These are phyloP conservation scores for Melikaiella ostensackeni DNA, from an alignment of 2,888 invertebrate genomes.

Conservation along the genomic window DNA sequence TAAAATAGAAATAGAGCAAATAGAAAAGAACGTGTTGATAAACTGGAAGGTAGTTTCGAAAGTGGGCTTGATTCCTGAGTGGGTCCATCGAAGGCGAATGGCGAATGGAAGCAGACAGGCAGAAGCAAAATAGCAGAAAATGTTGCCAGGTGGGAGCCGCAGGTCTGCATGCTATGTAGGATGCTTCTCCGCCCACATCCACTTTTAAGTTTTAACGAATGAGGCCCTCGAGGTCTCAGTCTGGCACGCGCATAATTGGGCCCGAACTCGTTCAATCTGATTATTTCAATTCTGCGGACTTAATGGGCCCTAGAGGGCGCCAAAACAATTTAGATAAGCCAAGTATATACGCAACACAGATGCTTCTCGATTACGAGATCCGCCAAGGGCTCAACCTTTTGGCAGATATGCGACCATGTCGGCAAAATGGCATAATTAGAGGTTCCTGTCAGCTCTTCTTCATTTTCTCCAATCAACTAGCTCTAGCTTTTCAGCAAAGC, in stretches of 20 bases:
- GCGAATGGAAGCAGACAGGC: conserved; percentile 49
- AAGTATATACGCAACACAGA: conserved; percentile 45
- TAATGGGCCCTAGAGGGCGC: conserved; percentile 53
- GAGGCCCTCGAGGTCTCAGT: conserved; percentile 31
- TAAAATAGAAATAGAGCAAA: conserved; percentile 9
- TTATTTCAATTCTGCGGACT: conserved; percentile 50
- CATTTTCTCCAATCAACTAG: conserved; percentile 22
- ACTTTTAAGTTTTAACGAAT: conserved; percentile 49
- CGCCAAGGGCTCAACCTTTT: conserved; percentile 13
- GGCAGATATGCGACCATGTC: conserved; percentile 19
- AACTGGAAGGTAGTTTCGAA: conserved; percentile 16
- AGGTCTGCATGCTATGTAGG: conserved; percentile 39
- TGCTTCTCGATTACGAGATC: conserved; percentile 43
- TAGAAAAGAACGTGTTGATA: too few species aligned
- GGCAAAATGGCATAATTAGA: conserved; percentile 33
- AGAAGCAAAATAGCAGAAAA: conserved; percentile 44
- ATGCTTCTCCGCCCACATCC: conserved; percentile 48
- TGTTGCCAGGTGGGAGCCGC: conserved; percentile 53
- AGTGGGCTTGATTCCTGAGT: not conserved
- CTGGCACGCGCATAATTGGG: conserved; percentile 56
- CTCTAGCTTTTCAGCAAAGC: not conserved
- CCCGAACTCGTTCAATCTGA: conserved; percentile 55
- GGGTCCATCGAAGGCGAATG: conserved; percentile 34
- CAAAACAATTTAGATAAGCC: conserved; percentile 59
- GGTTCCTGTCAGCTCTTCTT: conserved; percentile 23